A percentile compares a stretch with the other conserved stretches of the same genome.
phyloP scores from a whole-genome alignment of 1,140 invertebrate genomes.

The Hycleus cichorii region DNA sequence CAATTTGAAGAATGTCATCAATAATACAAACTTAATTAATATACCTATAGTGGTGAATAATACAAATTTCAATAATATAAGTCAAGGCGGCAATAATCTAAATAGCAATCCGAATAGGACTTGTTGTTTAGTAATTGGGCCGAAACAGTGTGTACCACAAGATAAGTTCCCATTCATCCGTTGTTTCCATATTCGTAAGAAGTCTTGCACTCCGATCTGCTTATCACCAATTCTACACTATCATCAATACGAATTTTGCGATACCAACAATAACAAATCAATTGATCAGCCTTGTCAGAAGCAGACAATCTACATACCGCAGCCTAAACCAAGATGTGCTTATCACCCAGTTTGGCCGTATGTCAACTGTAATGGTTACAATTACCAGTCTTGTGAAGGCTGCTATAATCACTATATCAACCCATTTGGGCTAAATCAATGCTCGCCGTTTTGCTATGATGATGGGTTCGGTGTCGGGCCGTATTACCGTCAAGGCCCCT shows the following conservation, averaged over 20 bases:
- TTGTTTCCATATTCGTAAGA: slow-evolving; percentile 33
- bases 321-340: slow-evolving; percentile 34
- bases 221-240: slow-evolving; percentile 30
- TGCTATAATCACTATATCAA: slow-evolving; percentile 33
- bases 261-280: slow-evolving; percentile 8
- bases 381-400: slow-evolving; percentile 27
- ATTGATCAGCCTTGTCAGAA: slow-evolving; percentile 22
- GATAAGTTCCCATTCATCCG: slow-evolving; percentile 22
- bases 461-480: slow-evolving; percentile 28
- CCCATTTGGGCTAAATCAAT: slow-evolving; percentile 4
- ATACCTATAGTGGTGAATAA: slow-evolving; percentile 34
- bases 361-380: slow-evolving; percentile 27
- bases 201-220: slow-evolving; percentile 33
- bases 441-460: slow-evolving; percentile 28
- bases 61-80: slow-evolving; percentile 35
- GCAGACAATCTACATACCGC: slow-evolving; percentile 35
- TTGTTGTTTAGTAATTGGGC: slow-evolving; percentile 29
- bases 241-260: slow-evolving; percentile 31
- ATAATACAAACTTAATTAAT: slow-evolving; percentile 36
- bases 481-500: slow-evolving; percentile 27
- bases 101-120: neutral
- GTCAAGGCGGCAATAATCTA: neutral
- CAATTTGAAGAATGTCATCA: slow-evolving; percentile 35
- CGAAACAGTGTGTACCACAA: slow-evolving; percentile 31
- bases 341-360: slow-evolving; percentile 37